Conservation (phyloP, 2,113 vertebrate species). For the Tinamus guttatus region DNA sequence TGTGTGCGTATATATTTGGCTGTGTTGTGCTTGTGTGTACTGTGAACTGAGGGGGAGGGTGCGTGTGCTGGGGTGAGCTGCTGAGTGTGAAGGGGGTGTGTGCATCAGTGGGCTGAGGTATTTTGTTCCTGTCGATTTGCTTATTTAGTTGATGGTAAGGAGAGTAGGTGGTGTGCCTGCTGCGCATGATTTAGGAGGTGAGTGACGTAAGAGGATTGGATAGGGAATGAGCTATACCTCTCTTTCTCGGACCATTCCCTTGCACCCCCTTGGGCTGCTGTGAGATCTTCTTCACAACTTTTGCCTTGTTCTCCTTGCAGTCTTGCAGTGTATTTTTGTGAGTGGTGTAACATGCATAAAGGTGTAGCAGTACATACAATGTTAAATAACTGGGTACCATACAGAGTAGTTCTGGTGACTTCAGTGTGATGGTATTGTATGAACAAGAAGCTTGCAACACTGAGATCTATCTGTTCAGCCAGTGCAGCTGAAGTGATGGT, state of each 20-base stretch:
- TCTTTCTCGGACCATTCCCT: not conserved
- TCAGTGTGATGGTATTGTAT: not conserved
- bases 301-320: not conserved
- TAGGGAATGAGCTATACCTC: not conserved
- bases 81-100: not conserved
- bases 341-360: not conserved
- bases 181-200: not conserved
- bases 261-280: not conserved
- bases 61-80: not conserved
- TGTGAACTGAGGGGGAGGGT: no score
- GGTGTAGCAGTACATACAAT: not conserved
- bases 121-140: not conserved
- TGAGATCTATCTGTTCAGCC: not conserved
- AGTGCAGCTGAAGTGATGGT: not conserved
- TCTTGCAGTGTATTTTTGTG: not conserved
- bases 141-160: not conserved
- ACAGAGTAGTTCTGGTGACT: not conserved
- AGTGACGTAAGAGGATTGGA: not conserved
- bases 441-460: not conserved
- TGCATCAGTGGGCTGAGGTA: not conserved
- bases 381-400: not conserved
- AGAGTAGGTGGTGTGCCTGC: not conserved
- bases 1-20: not conserved
- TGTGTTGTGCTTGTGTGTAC: not conserved
- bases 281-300: not conserved